Evolutionary conservation across 2,113 vertebrate species (phyloP).

Genomic region (Brachionichthys hirsutus): DNA sequence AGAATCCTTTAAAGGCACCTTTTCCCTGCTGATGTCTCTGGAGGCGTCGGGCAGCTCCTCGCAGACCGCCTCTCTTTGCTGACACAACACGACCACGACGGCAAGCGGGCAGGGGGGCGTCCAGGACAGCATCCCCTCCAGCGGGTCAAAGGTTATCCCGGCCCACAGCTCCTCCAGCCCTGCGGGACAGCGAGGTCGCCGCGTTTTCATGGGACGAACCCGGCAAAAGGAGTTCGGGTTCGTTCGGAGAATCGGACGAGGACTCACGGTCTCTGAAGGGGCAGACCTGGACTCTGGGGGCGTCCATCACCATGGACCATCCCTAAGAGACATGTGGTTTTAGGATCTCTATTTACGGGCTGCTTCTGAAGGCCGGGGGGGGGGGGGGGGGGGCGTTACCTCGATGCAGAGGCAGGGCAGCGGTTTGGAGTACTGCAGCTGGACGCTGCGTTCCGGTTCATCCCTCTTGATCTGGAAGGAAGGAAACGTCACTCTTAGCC

Average conservation of each 20-base stretch:
- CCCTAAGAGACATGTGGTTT: conserved; percentile 69
- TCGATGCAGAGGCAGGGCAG: conserved; percentile 89
- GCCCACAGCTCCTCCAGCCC: conserved; percentile 81
- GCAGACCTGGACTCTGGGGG: conserved; percentile 82
- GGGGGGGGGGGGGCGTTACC: conserved; percentile 65
- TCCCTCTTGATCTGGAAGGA: conserved; percentile 81
- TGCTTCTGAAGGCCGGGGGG: too few species aligned
- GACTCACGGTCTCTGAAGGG: conserved; percentile 87
- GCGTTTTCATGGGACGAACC: not conserved
- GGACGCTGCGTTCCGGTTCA: conserved; percentile 67
- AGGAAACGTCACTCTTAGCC: not conserved
- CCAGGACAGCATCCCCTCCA: conserved; percentile 79
- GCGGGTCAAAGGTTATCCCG: conserved; percentile 79
- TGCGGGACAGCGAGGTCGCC: conserved; percentile 26
- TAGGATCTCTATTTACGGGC: too few species aligned
- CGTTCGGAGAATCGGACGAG: not conserved
- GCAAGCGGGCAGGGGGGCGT: conserved; percentile 77
- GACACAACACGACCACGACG: conserved; percentile 76
- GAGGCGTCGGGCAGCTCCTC: conserved; percentile 74
- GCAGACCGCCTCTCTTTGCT: conserved; percentile 66
- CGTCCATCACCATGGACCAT: conserved; percentile 83
- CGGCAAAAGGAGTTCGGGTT: rapidly evolving
- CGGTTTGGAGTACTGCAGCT: conserved; percentile 74
- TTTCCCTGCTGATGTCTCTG: conserved; percentile 66
- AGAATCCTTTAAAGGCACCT: conserved; percentile 56